These are phyloP conservation scores for Sarcophaga carnaria DNA, from an alignment of 2,888 invertebrate species.

Conservation along the genomic window DNA sequence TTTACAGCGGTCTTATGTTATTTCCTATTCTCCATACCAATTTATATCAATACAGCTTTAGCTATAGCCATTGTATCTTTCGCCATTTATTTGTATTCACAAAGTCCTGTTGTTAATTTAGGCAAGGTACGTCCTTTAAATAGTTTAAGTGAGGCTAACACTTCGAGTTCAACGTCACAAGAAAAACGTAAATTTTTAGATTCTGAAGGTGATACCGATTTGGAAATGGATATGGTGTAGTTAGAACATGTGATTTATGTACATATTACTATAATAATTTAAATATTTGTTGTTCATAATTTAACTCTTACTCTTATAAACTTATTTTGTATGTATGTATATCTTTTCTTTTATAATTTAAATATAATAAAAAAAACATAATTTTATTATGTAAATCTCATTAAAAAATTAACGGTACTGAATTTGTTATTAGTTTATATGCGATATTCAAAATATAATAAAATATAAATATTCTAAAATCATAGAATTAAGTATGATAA, in stretches of 20 bases:
- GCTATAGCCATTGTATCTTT: conserved; percentile 92
- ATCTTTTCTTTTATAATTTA: neutral
- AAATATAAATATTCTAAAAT: neutral
- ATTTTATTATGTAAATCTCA: neutral
- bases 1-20: conserved; percentile 95
- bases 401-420: neutral
- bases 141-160: conserved; percentile 70
- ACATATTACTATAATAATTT: neutral
- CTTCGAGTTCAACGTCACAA: conserved; percentile 51
- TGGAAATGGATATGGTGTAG: conserved; percentile 79
- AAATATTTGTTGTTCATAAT: neutral
- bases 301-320: neutral
- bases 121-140: conserved; percentile 77
- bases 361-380: neutral
- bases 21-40: conserved; percentile 91
- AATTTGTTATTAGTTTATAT: neutral
- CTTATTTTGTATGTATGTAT: neutral
- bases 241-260: neutral
- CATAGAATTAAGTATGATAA: neutral
- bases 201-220: conserved; percentile 75
- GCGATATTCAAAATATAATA: neutral
- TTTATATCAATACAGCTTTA: conserved; percentile 90
- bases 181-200: conserved; percentile 76
- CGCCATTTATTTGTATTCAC: conserved; percentile 93
- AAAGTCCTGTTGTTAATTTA: conserved; percentile 90